A percentile compares a stretch with the other conserved stretches of the same genome.
Evolutionary conservation across 2,888 invertebrate genomes (phyloP).

Genomic region (Xanthorhoe spadicearia): DNA sequence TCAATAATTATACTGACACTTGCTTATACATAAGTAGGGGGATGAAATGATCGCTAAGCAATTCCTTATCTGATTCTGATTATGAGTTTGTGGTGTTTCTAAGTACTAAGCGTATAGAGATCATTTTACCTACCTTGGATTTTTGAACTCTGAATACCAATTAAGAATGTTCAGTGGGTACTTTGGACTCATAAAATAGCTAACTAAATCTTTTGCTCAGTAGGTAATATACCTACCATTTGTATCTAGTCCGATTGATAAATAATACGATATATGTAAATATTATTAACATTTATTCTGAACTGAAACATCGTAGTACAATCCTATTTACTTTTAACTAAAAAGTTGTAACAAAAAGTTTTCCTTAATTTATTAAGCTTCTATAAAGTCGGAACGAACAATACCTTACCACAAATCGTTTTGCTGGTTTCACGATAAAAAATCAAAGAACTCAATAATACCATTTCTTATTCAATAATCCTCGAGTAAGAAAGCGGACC

Average conservation of each 20-base stretch:
- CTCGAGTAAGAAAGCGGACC: slow-evolving; percentile 27
- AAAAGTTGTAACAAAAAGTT: neutral
- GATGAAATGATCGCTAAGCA: neutral
- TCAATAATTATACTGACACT: neutral
- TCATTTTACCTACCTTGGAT: too few relatives aligned
- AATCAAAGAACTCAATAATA: slow-evolving; percentile 7
- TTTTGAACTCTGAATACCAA: too few relatives aligned
- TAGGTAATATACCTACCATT: too few relatives aligned
- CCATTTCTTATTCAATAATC: slow-evolving; percentile 30
- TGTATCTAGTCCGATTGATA: too few relatives aligned
- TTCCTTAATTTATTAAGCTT: neutral
- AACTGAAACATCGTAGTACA: neutral
- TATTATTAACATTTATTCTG: too few relatives aligned
- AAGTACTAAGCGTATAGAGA: too few relatives aligned
- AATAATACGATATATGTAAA: too few relatives aligned
- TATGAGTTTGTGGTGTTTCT: neutral
- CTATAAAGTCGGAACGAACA: neutral
- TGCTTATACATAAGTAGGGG: neutral
- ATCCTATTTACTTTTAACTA: neutral
- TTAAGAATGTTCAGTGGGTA: too few relatives aligned
- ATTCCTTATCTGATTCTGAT: neutral
- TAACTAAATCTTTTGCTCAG: too few relatives aligned
- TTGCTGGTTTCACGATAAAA: slow-evolving; percentile 17
- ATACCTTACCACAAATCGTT: slow-evolving; percentile 8
- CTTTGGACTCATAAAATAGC: too few relatives aligned